Base-by-base conservation (phyloP, 2,113 vertebrate genomes). In the Merops nubicus region DNA sequence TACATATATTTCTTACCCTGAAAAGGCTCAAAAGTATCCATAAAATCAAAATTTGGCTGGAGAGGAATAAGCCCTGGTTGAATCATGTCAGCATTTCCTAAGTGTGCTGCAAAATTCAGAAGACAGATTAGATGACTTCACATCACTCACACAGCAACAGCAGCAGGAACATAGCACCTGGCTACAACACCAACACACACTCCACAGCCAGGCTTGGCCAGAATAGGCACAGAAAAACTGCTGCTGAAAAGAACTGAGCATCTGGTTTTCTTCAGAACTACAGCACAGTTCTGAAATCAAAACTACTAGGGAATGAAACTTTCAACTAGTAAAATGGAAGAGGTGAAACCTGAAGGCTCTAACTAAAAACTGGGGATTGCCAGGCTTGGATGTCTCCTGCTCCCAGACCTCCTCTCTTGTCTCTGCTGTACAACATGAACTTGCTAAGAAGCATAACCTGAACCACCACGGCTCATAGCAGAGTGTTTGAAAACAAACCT, bases 61-160 rank as follows among this genome's bases (percentile, higher is more conserved):
- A 99, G 97, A 63, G 99, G 99, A 89, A 99, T 99, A 85, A 99
- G 99, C 57, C 99, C 99, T 5, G 99, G 99, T 97, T 99, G 99
- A 96, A 99, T 99, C 99, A 99, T 99, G 96, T 99, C 99, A 76
- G 99, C 99, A 42, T 99, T 99, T 56, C 99, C 99, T 91, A 99
- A 98, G 89, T 99, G 99, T 59, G 98, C 99, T 99, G 96, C 56
- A 93, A 96, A 91, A 95, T 42, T 74, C 77, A 96, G 38, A 73
- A 80, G 67, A 88, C 53, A 72, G 23, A 81, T 74, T 53, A 91
- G 47, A 78, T 81, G 47, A 69, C 11, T 60, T 53, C 26, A 53
- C 65, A 70, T 81, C 54, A 77, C 33, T 73, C 8, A 5, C 50
- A 68, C 25, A 72, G 8, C 25, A 92, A 72, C 34, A 57, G 33